phyloP scores from a whole-genome alignment of 2,888 invertebrate species.

The Entomobrya multifasciata region DNA sequence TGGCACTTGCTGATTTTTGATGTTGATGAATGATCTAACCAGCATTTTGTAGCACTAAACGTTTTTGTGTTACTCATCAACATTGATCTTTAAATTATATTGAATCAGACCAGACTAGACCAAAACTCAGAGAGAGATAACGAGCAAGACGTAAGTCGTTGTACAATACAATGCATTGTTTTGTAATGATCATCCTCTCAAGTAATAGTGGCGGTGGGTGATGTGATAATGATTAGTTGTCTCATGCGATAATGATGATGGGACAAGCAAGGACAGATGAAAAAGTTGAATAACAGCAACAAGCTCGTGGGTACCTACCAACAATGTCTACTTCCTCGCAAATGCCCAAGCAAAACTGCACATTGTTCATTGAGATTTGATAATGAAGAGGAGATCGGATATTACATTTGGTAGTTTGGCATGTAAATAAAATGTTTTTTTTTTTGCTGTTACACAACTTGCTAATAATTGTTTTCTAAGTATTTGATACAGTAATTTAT shows the following conservation, averaged over 20 bases:
- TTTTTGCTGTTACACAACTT: no score
- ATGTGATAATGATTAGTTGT: no score
- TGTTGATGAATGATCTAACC: constrained; percentile 2
- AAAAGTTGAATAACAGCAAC: constrained; percentile 20
- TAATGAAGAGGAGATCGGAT: no score
- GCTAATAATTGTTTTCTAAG: no score
- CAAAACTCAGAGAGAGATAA: neutral
- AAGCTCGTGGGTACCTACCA: neutral
- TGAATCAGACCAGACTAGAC: neutral
- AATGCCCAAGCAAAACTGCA: neutral
- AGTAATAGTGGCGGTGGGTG: neutral
- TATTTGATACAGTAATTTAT: no score
- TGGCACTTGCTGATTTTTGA: constrained; percentile 14
- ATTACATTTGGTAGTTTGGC: no score
- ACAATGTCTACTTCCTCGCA: neutral
- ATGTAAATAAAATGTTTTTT: no score
- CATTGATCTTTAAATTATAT: neutral
- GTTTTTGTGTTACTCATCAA: constrained; percentile 4
- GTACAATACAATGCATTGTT: neutral
- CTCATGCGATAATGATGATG: constrained; percentile 30
- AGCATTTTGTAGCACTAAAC: constrained; percentile 28
- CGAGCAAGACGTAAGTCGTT: neutral
- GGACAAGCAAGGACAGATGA: constrained; percentile 13
- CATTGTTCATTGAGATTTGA: no score
- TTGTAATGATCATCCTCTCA: neutral